phyloP scores from a whole-genome alignment of 2,113 vertebrate species.

The Carassius auratus region DNA sequence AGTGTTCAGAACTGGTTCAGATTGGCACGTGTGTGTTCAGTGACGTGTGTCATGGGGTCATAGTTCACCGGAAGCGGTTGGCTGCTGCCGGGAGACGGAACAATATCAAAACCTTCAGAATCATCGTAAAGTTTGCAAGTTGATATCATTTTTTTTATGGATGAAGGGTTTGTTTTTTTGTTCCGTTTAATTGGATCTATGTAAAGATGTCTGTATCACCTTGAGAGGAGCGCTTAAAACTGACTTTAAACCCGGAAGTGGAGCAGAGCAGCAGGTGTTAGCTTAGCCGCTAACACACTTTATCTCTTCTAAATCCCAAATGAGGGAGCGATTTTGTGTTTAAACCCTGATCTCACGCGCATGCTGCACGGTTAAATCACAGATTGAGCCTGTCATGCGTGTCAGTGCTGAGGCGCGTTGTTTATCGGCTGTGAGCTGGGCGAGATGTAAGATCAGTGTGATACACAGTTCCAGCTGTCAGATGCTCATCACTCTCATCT shows the following conservation, averaged over 20 bases:
- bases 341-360: no score
- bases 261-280: slow-evolving; percentile 5
- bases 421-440: neutral
- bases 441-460: slow-evolving; percentile 10
- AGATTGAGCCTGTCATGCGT: slow-evolving; percentile 2
- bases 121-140: neutral
- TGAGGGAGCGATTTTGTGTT: neutral
- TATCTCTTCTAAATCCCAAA: neutral
- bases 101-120: neutral
- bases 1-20: no score
- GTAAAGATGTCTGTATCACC: neutral
- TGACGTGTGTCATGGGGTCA: slow-evolving; percentile 52
- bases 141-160: neutral
- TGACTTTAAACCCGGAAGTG: slow-evolving; percentile 37
- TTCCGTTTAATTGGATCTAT: neutral
- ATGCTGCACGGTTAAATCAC: neutral
- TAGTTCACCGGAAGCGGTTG: slow-evolving; percentile 78
- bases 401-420: neutral
- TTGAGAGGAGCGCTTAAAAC: neutral
- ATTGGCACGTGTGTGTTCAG: slow-evolving; percentile 56
- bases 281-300: slow-evolving; percentile 34
- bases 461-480: slow-evolving; percentile 7
- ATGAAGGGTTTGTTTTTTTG: neutral
- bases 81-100: slow-evolving; percentile 53
- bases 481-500: neutral